Conservation (phyloP, 2,797 vertebrate species). For the Momotus momota region DNA sequence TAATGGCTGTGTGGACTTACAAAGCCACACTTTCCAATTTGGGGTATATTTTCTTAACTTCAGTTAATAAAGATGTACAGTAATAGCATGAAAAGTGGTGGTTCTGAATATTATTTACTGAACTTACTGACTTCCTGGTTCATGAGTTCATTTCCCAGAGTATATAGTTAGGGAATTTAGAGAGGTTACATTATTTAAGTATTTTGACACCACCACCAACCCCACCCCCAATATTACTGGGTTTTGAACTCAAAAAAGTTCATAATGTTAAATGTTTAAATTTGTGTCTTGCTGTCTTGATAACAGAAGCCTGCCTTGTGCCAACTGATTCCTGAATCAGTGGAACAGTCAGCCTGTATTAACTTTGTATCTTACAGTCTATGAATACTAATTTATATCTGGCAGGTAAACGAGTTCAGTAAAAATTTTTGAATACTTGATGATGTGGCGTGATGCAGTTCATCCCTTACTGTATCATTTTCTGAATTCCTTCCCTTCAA, state of each 20-base stretch:
- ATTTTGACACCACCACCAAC: no score
- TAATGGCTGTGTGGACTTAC: not conserved
- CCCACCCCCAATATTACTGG: fast-evolving
- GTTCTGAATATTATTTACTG: not conserved
- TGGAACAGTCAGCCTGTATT: not conserved
- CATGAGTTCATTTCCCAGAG: not conserved
- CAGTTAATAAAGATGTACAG: not conserved
- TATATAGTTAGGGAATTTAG: not conserved
- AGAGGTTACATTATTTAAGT: not conserved
- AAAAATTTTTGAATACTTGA: not conserved
- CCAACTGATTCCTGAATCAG: not conserved
- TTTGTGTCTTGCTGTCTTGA: not conserved
- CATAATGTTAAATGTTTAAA: not conserved
- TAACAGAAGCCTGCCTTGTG: not conserved
- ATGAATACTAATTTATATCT: not conserved
- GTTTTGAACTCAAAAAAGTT: not conserved
- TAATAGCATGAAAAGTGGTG: not conserved
- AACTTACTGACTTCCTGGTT: not conserved
- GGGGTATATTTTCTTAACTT: not conserved
- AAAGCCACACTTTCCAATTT: not conserved
- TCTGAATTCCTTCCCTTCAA: not conserved
- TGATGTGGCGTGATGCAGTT: not conserved
- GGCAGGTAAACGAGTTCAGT: not conserved
- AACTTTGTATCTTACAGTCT: not conserved
- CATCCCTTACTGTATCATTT: not conserved